These are phyloP conservation scores for Acronicta leporina DNA, from an alignment of 2,888 invertebrate species.

Conservation along the genomic window DNA sequence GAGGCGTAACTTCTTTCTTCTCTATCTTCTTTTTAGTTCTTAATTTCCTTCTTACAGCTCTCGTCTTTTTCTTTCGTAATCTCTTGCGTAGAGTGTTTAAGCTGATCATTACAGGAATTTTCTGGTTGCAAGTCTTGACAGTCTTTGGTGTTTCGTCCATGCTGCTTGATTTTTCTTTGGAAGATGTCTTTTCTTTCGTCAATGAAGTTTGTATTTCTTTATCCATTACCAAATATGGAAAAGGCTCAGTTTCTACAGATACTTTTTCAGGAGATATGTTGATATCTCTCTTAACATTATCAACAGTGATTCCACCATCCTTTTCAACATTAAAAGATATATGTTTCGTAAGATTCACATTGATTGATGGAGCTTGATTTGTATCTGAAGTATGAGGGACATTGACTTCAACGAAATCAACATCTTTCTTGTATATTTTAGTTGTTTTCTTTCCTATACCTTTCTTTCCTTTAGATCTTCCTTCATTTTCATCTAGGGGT, in stretches of 20 bases:
- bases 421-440: constrained; percentile 79
- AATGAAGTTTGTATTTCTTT: constrained; percentile 82
- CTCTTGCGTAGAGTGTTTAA: constrained; percentile 76
- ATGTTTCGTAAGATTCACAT: constrained; percentile 83
- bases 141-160: constrained; percentile 39
- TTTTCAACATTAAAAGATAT: constrained; percentile 84
- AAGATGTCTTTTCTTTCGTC: constrained; percentile 39
- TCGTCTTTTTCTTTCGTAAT: constrained; percentile 69
- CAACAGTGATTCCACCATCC: constrained; percentile 74
- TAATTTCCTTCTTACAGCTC: constrained; percentile 62
- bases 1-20: constrained; percentile 60
- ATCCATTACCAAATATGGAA: constrained; percentile 64
- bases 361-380: constrained; percentile 72
- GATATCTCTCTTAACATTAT: constrained; percentile 70
- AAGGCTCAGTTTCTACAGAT: constrained; percentile 57
- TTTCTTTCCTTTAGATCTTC: constrained; percentile 72
- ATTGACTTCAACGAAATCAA: constrained; percentile 79
- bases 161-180: constrained; percentile 30
- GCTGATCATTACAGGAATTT: constrained; percentile 75
- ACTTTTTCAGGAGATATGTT: constrained; percentile 72
- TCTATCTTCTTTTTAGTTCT: constrained; percentile 60
- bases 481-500: constrained; percentile 76
- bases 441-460: constrained; percentile 72
- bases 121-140: constrained; percentile 55
- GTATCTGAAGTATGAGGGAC: constrained; percentile 68